phyloP scores from a whole-genome alignment of 2,797 vertebrate genomes.

The Phataginus tricuspis region DNA sequence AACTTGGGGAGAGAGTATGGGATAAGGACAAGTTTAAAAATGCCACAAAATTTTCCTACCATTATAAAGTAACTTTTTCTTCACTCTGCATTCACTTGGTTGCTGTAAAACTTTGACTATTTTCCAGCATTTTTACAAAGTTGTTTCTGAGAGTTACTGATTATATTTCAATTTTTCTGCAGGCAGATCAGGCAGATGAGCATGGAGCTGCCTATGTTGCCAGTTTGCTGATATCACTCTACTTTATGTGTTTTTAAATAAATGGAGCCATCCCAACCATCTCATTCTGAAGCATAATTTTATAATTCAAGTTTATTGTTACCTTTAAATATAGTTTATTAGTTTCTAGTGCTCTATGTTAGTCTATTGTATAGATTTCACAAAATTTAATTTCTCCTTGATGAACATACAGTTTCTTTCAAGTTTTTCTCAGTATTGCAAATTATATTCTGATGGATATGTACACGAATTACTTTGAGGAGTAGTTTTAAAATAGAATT shows the following conservation, averaged over 20 bases:
- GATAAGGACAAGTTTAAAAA: neutral
- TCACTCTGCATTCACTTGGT: neutral
- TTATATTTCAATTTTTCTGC: neutral
- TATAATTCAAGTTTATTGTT: neutral
- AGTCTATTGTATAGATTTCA: neutral
- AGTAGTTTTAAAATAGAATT: neutral
- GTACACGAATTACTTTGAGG: neutral
- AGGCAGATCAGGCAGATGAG: neutral
- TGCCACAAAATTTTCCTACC: neutral
- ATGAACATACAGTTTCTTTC: neutral
- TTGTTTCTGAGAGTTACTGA: neutral
- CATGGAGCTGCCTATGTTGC: neutral
- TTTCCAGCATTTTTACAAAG: neutral
- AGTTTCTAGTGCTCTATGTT: neutral
- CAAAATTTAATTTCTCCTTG: neutral
- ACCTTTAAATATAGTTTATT: neutral
- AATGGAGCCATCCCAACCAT: neutral
- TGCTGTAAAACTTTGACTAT: neutral
- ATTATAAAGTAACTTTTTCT: neutral
- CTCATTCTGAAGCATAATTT: neutral
- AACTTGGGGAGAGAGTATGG: neutral
- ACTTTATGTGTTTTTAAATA: neutral
- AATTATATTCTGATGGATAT: neutral
- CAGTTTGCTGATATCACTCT: neutral
- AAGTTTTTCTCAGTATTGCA: neutral